These are phyloP conservation scores for Galbula dea DNA, from an alignment of 2,113 vertebrate genomes.

Conservation along the genomic window DNA sequence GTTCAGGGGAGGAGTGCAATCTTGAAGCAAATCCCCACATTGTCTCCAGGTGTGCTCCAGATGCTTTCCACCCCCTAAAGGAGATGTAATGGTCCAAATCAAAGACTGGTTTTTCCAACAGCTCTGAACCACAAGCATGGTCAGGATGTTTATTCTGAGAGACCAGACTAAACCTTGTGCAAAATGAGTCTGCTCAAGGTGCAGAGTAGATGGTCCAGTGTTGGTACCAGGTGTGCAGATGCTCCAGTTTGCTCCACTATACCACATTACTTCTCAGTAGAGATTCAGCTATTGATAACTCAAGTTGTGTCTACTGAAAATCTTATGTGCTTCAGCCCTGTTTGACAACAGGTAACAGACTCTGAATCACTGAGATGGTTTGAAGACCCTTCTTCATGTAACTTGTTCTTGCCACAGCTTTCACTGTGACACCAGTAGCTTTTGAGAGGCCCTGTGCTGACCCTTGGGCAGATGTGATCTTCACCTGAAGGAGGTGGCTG, in stretches of 20 bases:
- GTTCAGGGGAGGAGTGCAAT: not conserved
- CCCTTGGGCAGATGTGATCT: not conserved
- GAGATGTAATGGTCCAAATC: not conserved
- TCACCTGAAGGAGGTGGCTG: not conserved
- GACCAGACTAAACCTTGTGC: not conserved
- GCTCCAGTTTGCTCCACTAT: not conserved
- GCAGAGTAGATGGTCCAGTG: not conserved
- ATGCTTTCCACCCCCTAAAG: not conserved
- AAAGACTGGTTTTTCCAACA: not conserved
- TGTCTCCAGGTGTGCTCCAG: slow-evolving; percentile 24
- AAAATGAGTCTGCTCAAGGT: not conserved
- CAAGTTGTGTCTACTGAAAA: not conserved
- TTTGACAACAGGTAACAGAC: not conserved
- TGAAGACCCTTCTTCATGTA: not conserved
- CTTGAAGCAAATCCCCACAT: not conserved
- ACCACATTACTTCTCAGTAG: not conserved
- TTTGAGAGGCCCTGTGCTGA: not conserved
- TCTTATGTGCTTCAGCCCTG: not conserved
- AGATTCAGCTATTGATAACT: not conserved
- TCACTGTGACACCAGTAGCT: fast-evolving
- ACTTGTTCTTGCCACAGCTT: not conserved
- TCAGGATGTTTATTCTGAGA: not conserved
- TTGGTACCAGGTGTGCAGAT: not conserved
- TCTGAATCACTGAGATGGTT: not conserved
- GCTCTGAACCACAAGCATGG: fast-evolving